Evolutionary conservation across 2,113 vertebrate genomes (phyloP), one percentile per base, ranked within the genome.

Genomic region (Hippocampus guttulatus): DNA sequence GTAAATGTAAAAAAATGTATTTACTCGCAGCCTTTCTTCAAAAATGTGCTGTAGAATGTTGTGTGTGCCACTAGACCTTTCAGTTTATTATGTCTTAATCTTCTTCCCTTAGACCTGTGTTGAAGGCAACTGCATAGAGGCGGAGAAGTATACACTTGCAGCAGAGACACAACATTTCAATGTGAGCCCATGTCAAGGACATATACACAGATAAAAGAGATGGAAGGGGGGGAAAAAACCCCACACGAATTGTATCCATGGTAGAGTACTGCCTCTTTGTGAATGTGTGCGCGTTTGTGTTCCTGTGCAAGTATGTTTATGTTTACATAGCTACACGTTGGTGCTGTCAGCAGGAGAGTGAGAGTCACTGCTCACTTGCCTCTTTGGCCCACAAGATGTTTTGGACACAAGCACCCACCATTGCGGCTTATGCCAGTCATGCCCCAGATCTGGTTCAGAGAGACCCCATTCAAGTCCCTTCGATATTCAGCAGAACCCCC

Each of bases 391-490:
- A 38, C 49, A 45, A 63, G 49, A 54, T 69, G 61, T n/a, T 75
- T 70, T 54, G 43, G 51, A 64, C 69, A 58, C 43, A 70, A 51
- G 64, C 49, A 51, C 47, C 72, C 57, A 67, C 65, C 74, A 64
- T 47, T 58, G 43, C 71, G 74, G 66, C 70, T 77, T 83, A 45
- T 84, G 57, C 75, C 80, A 77, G 84, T 83, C 80, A 67, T 84
- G 78, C 79, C 77, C 79, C 74, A 82, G 81, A 86, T 84, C 79
- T 81, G 76, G 84, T 83, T 89, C 85, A 87, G 45, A 64, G 75
- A 88, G 83, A 78, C 70, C 74, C 81, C 81, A 85, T 88, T 90
- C 85, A 88, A 81, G 73, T 82, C 80, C 74, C 77, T 80, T 84
- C 75, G 80, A 82, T 82, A 65, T 45, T 74, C 83, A 79, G 68